phyloP scores from a whole-genome alignment of 2,797 vertebrate genomes.

The Sardinella longiceps region DNA sequence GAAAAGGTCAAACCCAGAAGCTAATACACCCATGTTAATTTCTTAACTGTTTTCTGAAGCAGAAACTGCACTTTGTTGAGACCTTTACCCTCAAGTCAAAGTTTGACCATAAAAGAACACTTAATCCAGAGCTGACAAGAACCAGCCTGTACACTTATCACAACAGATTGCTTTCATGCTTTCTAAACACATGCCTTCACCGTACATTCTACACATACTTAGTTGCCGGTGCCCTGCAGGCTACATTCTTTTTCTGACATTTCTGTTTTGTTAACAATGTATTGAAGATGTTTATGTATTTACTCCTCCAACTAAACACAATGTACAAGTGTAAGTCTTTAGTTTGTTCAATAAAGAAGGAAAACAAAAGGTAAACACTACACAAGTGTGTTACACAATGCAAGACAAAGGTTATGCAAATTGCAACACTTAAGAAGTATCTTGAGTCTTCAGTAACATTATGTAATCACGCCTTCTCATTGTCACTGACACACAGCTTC shows the following conservation, averaged over 20 bases:
- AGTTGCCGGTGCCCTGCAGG: no score
- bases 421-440: neutral
- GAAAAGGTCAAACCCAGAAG: neutral
- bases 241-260: neutral
- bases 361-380: no score
- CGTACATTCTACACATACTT: no score
- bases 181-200: neutral
- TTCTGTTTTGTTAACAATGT: no score
- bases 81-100: neutral
- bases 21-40: neutral
- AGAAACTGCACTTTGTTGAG: neutral
- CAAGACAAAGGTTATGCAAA: neutral
- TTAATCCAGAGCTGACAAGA: neutral
- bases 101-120: neutral
- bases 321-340: neutral
- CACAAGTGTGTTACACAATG: no score
- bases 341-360: neutral
- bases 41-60: neutral
- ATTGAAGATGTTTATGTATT: neutral
- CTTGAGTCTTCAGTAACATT: neutral
- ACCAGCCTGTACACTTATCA: neutral
- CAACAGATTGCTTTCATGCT: neutral
- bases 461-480: neutral
- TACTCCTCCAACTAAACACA: neutral
- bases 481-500: neutral